These are phyloP conservation scores for Nineta flava DNA, from an alignment of 2,888 invertebrate genomes.

Conservation along the genomic window DNA sequence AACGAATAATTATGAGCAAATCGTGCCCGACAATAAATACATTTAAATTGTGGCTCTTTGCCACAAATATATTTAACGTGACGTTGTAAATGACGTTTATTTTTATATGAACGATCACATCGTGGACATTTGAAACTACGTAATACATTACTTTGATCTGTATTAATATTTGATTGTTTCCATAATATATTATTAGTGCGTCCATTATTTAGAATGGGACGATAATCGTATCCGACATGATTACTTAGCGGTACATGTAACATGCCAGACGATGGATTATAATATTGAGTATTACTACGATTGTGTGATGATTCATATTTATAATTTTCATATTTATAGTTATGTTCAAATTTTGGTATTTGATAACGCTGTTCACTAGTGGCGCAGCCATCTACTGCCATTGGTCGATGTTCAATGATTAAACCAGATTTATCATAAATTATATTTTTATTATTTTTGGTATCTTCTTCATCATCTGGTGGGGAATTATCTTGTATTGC, in stretches of 20 bases:
- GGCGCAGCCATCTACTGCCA: neutral
- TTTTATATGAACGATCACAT: conserved; percentile 40
- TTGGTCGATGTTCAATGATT: conserved; percentile 4
- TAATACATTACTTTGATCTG: conserved; percentile 14
- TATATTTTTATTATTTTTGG: conserved; percentile 1
- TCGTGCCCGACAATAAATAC: conserved; percentile 55
- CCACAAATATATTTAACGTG: conserved; percentile 36
- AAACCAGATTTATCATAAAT: conserved; percentile 5
- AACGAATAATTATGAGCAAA: conserved; percentile 62
- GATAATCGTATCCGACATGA: neutral
- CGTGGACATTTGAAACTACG: conserved; percentile 33
- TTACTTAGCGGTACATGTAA: neutral
- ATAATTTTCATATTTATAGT: too few species aligned
- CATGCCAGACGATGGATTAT: neutral
- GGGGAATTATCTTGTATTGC: neutral
- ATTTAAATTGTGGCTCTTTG: conserved; percentile 57
- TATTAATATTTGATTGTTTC: neutral
- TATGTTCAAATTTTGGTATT: too few species aligned
- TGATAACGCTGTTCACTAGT: neutral
- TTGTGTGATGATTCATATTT: neutral
- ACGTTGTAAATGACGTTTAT: conserved; percentile 42
- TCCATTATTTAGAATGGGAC: neutral
- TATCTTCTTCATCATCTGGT: neutral
- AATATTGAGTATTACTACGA: neutral
- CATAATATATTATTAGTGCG: neutral